These are phyloP conservation scores for Labia minor DNA, from an alignment of 2,888 invertebrate genomes.

Conservation along the genomic window DNA sequence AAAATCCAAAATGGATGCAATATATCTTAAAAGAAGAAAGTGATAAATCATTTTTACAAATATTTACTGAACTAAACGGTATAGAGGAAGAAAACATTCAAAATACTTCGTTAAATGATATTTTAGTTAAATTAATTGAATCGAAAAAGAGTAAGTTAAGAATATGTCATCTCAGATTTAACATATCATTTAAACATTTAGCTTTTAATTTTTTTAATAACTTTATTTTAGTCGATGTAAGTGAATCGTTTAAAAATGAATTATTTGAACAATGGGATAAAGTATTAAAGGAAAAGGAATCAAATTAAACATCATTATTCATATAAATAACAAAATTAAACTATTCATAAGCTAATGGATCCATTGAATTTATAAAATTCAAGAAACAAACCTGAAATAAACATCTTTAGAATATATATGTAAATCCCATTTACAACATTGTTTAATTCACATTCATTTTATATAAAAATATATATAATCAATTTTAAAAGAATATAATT, in stretches of 20 bases:
- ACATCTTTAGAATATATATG: too few species aligned
- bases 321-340: too few species aligned
- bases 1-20: neutral
- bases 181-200: neutral
- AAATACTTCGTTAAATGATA: neutral
- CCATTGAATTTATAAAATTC: too few species aligned
- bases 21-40: neutral
- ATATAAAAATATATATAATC: too few species aligned
- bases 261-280: neutral
- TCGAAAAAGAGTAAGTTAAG: neutral
- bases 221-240: conserved; percentile 22
- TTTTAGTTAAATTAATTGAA: neutral
- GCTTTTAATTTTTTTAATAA: conserved; percentile 4
- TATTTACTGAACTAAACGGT: neutral
- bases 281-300: too few species aligned
- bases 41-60: neutral
- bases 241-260: conserved; percentile 26
- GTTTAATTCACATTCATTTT: too few species aligned
- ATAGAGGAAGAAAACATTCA: neutral
- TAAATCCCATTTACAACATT: too few species aligned
- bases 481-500: too few species aligned
- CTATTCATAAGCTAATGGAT: too few species aligned
- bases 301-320: too few species aligned
- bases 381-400: too few species aligned
- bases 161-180: neutral